Evolutionary conservation across 2,888 invertebrate genomes (phyloP).

Genomic region (Acrobasis repandana): DNA sequence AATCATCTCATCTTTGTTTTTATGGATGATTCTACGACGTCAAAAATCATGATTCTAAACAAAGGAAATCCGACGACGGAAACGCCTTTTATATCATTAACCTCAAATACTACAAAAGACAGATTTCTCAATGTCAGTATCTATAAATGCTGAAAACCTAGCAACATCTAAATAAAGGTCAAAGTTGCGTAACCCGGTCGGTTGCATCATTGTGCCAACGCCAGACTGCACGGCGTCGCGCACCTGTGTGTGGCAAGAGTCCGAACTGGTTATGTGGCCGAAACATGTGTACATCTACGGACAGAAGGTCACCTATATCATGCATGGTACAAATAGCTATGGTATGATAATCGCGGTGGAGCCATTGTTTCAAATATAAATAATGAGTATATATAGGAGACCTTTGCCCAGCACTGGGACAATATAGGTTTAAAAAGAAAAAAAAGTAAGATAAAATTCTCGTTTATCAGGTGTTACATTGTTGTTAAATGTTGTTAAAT

Average conservation of each 20-base stretch:
- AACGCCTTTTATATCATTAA: neutral
- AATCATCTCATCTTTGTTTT: no score
- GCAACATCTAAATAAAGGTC: slow-evolving; percentile 9
- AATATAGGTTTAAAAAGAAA: no score
- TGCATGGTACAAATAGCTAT: neutral
- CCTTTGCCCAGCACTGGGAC: no score
- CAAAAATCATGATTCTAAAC: neutral
- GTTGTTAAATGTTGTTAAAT: no score
- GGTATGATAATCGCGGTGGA: no score
- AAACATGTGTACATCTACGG: slow-evolving; percentile 18
- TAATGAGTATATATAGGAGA: no score
- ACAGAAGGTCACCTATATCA: slow-evolving; percentile 3
- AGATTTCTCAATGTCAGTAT: slow-evolving; percentile 5
- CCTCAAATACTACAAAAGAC: neutral
- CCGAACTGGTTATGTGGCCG: slow-evolving; percentile 28
- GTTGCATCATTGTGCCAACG: slow-evolving; percentile 25
- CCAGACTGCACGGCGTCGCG: slow-evolving; percentile 62
- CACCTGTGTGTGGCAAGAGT: slow-evolving; percentile 48
- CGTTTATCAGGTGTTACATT: no score
- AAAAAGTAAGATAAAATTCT: no score
- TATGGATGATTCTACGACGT: neutral
- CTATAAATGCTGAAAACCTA: slow-evolving; percentile 12
- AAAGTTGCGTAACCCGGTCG: slow-evolving; percentile 26
- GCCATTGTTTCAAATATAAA: no score
- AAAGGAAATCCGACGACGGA: neutral